Percentiles rank a stretch among this genome's conserved stretches.
These are phyloP conservation scores for Nothobranchius kuhntae DNA, from an alignment of 2,113 vertebrate species.

Conservation along the genomic window DNA sequence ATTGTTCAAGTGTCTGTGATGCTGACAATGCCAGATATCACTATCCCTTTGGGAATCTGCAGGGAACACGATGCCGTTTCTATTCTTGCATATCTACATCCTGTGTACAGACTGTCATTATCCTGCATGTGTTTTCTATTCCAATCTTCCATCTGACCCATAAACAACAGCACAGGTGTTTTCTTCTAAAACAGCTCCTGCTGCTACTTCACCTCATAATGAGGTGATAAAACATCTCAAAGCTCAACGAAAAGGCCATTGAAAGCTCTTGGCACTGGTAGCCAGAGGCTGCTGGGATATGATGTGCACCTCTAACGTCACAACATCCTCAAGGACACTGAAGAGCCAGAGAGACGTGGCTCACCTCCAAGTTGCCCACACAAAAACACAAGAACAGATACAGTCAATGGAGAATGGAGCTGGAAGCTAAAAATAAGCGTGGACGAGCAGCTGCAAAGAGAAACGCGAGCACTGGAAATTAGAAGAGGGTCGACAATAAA, in stretches of 20 bases:
- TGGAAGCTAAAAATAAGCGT: slow-evolving; percentile 68
- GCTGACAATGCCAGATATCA: slow-evolving; percentile 51
- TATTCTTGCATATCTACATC: slow-evolving; percentile 55
- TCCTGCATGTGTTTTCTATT: slow-evolving; percentile 10
- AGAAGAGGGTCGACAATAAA: slow-evolving; percentile 55
- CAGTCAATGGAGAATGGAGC: slow-evolving; percentile 70
- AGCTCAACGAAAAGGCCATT: neutral
- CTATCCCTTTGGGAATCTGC: slow-evolving; percentile 41
- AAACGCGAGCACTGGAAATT: slow-evolving; percentile 62
- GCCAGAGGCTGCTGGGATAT: slow-evolving; percentile 21
- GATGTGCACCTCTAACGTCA: slow-evolving; percentile 49
- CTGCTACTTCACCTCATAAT: slow-evolving; percentile 9
- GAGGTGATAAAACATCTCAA: neutral
- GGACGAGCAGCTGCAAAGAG: slow-evolving; percentile 47
- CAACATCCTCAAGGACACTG: slow-evolving; percentile 65
- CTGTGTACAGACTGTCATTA: slow-evolving; percentile 33
- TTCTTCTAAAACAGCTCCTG: neutral
- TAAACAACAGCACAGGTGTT: neutral
- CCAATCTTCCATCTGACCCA: neutral
- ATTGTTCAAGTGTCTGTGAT: slow-evolving; percentile 26
- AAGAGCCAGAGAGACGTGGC: slow-evolving; percentile 54
- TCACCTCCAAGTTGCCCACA: slow-evolving; percentile 51
- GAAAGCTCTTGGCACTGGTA: neutral
- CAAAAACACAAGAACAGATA: slow-evolving; percentile 61
- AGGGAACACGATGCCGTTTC: slow-evolving; percentile 37